Conservation (phyloP, 2,888 invertebrate species). For the Andrena bicolor region DNA sequence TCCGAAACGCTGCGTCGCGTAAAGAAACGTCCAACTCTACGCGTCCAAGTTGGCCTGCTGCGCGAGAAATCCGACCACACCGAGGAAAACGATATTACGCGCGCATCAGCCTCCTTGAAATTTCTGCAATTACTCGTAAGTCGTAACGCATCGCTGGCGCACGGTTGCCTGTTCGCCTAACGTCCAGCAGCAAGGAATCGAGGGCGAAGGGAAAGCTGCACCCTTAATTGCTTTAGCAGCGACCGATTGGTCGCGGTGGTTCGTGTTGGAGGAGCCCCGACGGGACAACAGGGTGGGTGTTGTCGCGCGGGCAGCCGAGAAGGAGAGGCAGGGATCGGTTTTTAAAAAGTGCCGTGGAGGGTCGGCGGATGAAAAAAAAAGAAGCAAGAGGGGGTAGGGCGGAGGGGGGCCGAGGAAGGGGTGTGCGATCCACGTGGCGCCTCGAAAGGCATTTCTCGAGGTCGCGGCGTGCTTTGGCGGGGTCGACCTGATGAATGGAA, state of each 20-base stretch:
- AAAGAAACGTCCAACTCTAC: too few species aligned
- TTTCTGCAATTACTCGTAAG: too few species aligned
- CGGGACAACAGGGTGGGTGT: slow-evolving; percentile 7
- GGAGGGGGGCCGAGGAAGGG: slow-evolving; percentile 22
- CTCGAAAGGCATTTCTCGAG: slow-evolving; percentile 77
- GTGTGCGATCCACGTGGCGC: slow-evolving; percentile 66
- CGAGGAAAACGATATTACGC: too few species aligned
- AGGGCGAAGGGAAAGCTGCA: neutral
- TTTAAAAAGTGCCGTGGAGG: slow-evolving; percentile 54
- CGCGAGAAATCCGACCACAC: too few species aligned
- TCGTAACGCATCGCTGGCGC: neutral
- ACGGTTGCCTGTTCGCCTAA: neutral
- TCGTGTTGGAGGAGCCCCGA: slow-evolving; percentile 27
- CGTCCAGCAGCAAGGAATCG: neutral
- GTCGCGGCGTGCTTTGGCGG: slow-evolving; percentile 71
- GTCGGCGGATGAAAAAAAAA: slow-evolving; percentile 40
- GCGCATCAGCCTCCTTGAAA: too few species aligned
- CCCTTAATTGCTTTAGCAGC: neutral
- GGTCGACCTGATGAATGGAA: slow-evolving; percentile 78
- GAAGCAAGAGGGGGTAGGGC: neutral
- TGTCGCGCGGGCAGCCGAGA: slow-evolving; percentile 17
- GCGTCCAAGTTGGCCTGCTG: too few species aligned
- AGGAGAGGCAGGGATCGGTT: slow-evolving; percentile 51
- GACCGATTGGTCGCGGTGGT: neutral
- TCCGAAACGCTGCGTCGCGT: too few species aligned